Base-by-base conservation (phyloP, 2,113 vertebrate species). In the Istiophorus platypterus region DNA sequence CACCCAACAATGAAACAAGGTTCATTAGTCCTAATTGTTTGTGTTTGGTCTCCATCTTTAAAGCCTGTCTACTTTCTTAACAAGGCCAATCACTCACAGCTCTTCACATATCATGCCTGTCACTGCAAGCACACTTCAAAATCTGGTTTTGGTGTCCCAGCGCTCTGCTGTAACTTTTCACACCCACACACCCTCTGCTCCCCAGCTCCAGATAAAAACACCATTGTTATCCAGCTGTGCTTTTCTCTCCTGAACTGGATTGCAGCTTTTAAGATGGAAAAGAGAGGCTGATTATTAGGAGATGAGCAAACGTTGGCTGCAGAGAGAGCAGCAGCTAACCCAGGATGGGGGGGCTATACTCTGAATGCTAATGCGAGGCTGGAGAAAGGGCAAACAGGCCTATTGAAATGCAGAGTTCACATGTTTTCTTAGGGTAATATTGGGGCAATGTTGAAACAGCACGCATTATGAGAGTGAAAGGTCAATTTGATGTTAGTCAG, bases 371-470 rank as follows among this genome's bases (percentile, higher is more conserved):
- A 95, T 94, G 88, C 58, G 1, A 73, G 56, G 63, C 90, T 77
- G 84, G 82, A 93, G 94, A 95, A 92, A 90, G 91, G 92, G 89
- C 87, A 95, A 95, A 94, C 85, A 86, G 92, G 75, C 77, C 93
- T 51, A 95, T 96, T 95, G 93, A 95, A 85, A 95, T 96, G 95
- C 94, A 91, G 91, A 94, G 93, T 78, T 76, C 85, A 72, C 20
- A 24, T 94, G 94, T 94, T 95, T 95, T 94, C 95, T 92, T 95
- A 95, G 92, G 94, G 91, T 93, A 95, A 95, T 95, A 93, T 92
- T 90, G 86, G 92, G 87, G 80, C 85, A 86, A 93, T 89, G 85
- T 89, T 92, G 82, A 79, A 92, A 88, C 63, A 86, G 85, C 90
- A 80, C 14, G 68, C 91, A 91, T 91, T 88, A 90, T 85, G 65